A percentile compares a stretch with the other conserved stretches of the same genome.
Conservation (phyloP, 2,113 vertebrate species). For the human region DNA sequence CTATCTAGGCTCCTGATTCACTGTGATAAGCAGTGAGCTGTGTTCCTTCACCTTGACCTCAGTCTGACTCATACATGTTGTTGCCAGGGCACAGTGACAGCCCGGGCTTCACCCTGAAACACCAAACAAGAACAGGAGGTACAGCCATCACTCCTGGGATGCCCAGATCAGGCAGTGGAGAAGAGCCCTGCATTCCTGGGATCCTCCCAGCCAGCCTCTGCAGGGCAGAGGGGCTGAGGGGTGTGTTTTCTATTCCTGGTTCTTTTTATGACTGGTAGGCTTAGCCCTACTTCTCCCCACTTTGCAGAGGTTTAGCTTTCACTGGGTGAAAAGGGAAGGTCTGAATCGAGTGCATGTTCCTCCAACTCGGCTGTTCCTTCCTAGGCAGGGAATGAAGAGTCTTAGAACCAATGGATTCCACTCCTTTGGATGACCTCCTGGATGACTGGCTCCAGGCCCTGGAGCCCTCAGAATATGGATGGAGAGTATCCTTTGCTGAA, state of each 20-base stretch:
- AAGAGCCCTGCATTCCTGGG: constrained; percentile 89
- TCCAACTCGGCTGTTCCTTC: neutral
- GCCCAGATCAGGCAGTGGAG: constrained; percentile 92
- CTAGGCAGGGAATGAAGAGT: constrained; percentile 81
- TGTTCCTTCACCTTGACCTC: constrained; percentile 23
- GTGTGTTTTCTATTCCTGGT: constrained; percentile 27
- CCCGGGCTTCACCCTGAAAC: constrained; percentile 89
- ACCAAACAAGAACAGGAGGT: constrained; percentile 91
- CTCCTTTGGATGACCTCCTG: constrained; percentile 67
- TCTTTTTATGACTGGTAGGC: neutral
- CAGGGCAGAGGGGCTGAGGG: neutral
- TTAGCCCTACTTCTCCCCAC: neutral
- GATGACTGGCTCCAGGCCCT: constrained; percentile 45
- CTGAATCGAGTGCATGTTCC: neutral
- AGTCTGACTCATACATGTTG: constrained; percentile 36
- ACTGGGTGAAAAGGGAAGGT: neutral
- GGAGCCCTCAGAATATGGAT: constrained; percentile 24
- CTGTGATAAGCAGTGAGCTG: constrained; percentile 27
- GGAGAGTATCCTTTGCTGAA: constrained; percentile 40
- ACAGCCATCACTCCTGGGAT: constrained; percentile 91
- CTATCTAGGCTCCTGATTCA: neutral
- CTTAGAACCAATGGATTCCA: constrained; percentile 81
- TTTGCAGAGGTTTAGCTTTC: constrained; percentile 20
- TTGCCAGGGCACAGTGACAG: constrained; percentile 82
- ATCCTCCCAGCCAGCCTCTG: constrained; percentile 74